Base-by-base conservation (phyloP, 1,140 invertebrate genomes). In the Archegozetes longisetosus region DNA sequence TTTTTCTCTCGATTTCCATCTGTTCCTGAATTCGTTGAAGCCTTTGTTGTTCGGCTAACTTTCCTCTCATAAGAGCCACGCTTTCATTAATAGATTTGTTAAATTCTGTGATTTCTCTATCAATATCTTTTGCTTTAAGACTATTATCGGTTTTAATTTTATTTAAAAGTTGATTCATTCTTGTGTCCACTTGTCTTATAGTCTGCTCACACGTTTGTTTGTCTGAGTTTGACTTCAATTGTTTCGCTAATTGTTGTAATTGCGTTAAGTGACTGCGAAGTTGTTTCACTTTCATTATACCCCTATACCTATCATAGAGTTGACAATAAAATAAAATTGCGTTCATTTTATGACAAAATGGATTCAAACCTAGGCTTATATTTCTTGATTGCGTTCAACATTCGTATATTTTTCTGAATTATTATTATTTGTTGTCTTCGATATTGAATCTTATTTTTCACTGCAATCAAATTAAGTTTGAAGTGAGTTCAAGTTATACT, bases 361-460 rank as follows among this genome's bases (percentile, higher is more conserved):
- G 48, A 60, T 68, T 67, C 69, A 40, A 40, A 75, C 72, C 72
- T 74, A 12, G 73, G 87, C 26, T 79, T 77, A 73, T 93, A 88
- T 61, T 82, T 81, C 61, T 84, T 85, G 23, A 81, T 80, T 1
- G 84, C 82, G 54, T 89, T 72, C 66, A 84, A 84, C 69, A 90
- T 92, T 26, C 87, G 78, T 0, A 89, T 77, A 25, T 80, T 80
- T 68, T 88, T 90, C 75, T 98, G 93, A 48, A 94, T 78, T 2
- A 79, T 76, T 9, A 95, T 75, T 13, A 95, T 77, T 67, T 85
- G 84, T 61, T 82, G 74, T 47, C 81, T 78, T 28, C 92, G 80
- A 72, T 87, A 96, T 0, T 81, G 68, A 56, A 97, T 96, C 72
- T 94, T 95, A 70, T 95, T 90, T 71, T 87, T 90, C 69, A 97